Conservation (phyloP, 2,113 vertebrate genomes). For the Indicator maculatus region DNA sequence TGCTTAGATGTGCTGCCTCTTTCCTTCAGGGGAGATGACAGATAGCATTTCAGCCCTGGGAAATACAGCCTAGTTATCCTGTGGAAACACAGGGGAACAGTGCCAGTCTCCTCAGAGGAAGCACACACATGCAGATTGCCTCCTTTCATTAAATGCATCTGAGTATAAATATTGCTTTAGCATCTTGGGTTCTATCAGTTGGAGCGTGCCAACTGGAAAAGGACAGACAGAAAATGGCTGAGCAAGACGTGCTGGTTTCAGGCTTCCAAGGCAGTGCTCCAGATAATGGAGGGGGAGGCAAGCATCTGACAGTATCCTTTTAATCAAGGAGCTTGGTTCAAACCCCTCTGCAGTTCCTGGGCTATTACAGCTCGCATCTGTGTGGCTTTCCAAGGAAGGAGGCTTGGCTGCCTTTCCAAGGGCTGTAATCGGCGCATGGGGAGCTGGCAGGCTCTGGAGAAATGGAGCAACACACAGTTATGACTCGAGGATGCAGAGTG, state of each 20-base stretch:
- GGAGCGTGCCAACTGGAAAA: conserved; percentile 68
- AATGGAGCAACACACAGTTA: not conserved
- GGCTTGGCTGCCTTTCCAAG: conserved; percentile 23
- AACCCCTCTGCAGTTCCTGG: conserved; percentile 20
- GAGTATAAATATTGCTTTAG: conserved; percentile 70
- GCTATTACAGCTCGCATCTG: conserved; percentile 33
- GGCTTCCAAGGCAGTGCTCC: conserved; percentile 27
- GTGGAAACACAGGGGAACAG: conserved; percentile 55
- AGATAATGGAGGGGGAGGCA: conserved; percentile 42
- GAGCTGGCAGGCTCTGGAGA: conserved; percentile 42
- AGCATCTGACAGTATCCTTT: conserved; percentile 39
- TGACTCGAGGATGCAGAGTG: not conserved
- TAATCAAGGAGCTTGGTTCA: conserved; percentile 45
- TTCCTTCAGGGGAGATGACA: conserved; percentile 33
- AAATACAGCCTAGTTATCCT: conserved; percentile 48
- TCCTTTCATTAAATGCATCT: conserved; percentile 63
- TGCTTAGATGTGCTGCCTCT: not conserved
- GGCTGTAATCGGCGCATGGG: not conserved
- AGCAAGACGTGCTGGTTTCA: conserved; percentile 26
- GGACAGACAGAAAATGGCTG: conserved; percentile 56
- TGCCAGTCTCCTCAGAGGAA: conserved; percentile 61
- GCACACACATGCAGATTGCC: conserved; percentile 66
- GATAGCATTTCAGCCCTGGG: conserved; percentile 34
- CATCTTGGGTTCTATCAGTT: conserved; percentile 59
- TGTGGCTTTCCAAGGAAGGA: conserved; percentile 33